A percentile compares a stretch with the other conserved stretches of the same genome.
Conservation (phyloP, 2,797 vertebrate species). For the Danio jaintianensis region DNA sequence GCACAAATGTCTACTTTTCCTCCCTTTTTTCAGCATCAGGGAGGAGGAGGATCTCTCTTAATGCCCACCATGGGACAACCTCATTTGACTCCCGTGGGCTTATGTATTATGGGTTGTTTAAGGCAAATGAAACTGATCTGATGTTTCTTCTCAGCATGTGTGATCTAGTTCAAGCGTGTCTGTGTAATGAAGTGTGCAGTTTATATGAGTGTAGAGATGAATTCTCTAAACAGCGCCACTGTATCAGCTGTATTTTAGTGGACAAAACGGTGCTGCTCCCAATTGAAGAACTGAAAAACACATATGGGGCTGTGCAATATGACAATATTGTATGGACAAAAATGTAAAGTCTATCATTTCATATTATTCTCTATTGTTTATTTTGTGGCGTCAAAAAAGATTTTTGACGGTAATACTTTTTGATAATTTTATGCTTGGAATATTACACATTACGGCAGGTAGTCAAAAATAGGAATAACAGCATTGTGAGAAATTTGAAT, state of each 20-base stretch:
- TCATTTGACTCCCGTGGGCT: slow-evolving; percentile 27
- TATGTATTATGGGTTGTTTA: background rate
- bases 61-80: slow-evolving; percentile 11
- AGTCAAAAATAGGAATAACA: too few species aligned
- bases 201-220: background rate
- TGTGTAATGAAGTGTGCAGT: background rate
- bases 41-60: slow-evolving; percentile 35
- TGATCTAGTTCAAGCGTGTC: background rate
- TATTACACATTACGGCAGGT: too few species aligned
- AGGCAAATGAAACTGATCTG: background rate
- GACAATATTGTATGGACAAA: too few species aligned
- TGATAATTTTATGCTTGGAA: too few species aligned
- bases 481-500: too few species aligned
- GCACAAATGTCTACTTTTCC: slow-evolving; percentile 22
- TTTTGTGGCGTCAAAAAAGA: too few species aligned
- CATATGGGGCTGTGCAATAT: background rate
- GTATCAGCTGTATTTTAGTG: background rate
- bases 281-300: too few species aligned
- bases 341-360: too few species aligned
- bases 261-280: background rate
- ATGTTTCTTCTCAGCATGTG: slow-evolving; percentile 5
- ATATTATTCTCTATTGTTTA: too few species aligned
- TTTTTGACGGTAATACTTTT: too few species aligned
- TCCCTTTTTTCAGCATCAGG: slow-evolving; percentile 17
- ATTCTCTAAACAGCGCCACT: background rate